phyloP scores from a whole-genome alignment of 2,797 vertebrate species.

The Parauchenoglanis ngamensis region DNA sequence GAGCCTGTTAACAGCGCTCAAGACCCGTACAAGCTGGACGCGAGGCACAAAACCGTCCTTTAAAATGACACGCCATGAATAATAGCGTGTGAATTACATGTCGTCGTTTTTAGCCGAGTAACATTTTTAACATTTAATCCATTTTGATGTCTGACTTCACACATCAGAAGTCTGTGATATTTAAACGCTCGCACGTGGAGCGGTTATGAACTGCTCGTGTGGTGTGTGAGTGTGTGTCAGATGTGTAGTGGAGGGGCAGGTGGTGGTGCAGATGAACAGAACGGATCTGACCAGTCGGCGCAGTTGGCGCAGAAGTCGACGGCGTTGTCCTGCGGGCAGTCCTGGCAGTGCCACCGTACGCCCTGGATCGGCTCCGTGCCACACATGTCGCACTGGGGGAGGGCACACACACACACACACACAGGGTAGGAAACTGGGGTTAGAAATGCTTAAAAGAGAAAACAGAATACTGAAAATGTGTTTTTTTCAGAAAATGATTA shows the following conservation, averaged over 20 bases:
- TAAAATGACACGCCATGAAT: not conserved
- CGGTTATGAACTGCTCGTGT: no score
- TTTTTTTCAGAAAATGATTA: not conserved
- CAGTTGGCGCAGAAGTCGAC: slow-evolving; percentile 96
- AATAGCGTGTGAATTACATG: not conserved
- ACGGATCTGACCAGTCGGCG: slow-evolving; percentile 90
- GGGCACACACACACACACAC: not conserved
- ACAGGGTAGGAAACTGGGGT: not conserved
- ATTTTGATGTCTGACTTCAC: not conserved
- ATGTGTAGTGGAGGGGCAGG: not conserved
- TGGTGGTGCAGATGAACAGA: slow-evolving; percentile 22
- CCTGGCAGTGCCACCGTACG: slow-evolving; percentile 94
- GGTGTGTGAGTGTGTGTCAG: not conserved
- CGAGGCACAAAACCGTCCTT: not conserved
- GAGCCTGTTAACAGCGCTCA: no score
- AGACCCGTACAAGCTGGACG: not conserved
- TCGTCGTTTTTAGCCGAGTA: no score
- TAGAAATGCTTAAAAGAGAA: no score
- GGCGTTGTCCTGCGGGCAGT: slow-evolving; percentile 88
- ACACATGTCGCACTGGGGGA: slow-evolving; percentile 88
- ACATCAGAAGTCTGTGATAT: not conserved
- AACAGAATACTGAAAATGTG: no score
- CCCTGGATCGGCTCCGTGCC: slow-evolving; percentile 93
- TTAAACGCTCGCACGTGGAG: no score
- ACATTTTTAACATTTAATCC: no score